Base-by-base conservation (phyloP, 64 coral and sea anemone genomes). In the Pachyseris speciosa region DNA sequence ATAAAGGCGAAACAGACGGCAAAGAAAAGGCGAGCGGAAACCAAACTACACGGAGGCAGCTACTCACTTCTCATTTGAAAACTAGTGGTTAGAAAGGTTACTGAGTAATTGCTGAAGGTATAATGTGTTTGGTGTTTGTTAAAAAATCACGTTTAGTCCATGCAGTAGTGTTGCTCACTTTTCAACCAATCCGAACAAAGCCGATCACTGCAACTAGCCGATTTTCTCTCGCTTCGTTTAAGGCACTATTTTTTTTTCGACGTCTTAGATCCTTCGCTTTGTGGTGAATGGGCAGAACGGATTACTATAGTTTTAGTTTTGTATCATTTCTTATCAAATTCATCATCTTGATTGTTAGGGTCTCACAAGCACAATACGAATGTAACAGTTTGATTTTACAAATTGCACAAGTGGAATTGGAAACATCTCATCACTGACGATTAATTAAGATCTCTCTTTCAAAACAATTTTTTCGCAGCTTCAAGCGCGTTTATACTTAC, bases 401-500 rank as follows among this genome's bases (percentile, higher is more conserved):
- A 20, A 13, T 58, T 58, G 52, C n/a, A 20, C 52, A 58, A 22
- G 52, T 19, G 52, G 52, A 58, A 58, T 20, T 58, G 52, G 43
- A 11, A 4, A 45, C 11, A 45, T 45, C 43, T 45, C 4, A 45
- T 45, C 11, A 45, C 43, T 45, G 11, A 4, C 4, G 43, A 6
- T 45, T 45, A 45, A 45, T 45, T 45, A 25, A 61, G 7, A 16
- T 61, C 0, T 61, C 24, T 61, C 27, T 61, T 61, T 25, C 1
- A 24, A 25, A 5, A 25, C 22, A 25, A 61, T 61, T 55, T 55
- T 4, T 61, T 25, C 22, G 3, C 20, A 25, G 58, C 58, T 7
- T 25, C 5, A 61, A 9, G 1, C 22, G 58, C 22, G 33, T 70
- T 19, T 70, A 6, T 20, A 69, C 86, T 84, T 84, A 94, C 92